Evolutionary conservation across 1,140 invertebrate species (phyloP), one percentile per base, ranked within the genome.

Genomic region (Hypothenemus hampei): DNA sequence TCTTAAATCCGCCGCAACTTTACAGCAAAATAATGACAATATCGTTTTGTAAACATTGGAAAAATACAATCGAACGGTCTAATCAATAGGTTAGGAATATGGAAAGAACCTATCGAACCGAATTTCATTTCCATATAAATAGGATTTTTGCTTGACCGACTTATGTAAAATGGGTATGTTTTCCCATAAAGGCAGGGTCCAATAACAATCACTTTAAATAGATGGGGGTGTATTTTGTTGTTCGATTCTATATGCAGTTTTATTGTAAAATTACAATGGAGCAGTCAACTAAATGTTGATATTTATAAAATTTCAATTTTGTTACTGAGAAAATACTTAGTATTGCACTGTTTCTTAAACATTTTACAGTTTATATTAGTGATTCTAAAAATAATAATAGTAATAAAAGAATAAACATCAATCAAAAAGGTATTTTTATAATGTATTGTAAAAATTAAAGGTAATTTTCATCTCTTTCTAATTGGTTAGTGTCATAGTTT

Each of bases 131-230:
- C 24, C 43, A 47, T 45, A 40, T 57, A 18, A 52, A 52, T 31
- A 43, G 39, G 39, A 41, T 52, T 43, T 51, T 40, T 26, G 37
- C 10, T 47, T 29, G 41, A 43, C 33, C 46, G 40, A 39, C 23
- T 26, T 52, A 18, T 26, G 20, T 37, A 51, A 41, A 10, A 50
- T 43, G 52, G 52, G 55, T 57, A 51, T 37, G 36, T 49, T 50
- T 51, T 49, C 47, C 52, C 51, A 24, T 48, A 55, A 59, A 64
- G 61, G 64, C 64, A 68, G 66, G 66, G 66, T 66, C 64, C 66
- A 68, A 65, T 54, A 62, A 53, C 57, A 53, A 53, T 52, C 50
- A 58, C 49, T 41, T 50, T 52, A 13, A 45, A 41, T 48, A 49
- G 26, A 26, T 49, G 36, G 45, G 16, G 26, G 31, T 49, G 21